Evolutionary conservation across 2,888 invertebrate species (phyloP).

Genomic region (Sabatieria punctata): DNA sequence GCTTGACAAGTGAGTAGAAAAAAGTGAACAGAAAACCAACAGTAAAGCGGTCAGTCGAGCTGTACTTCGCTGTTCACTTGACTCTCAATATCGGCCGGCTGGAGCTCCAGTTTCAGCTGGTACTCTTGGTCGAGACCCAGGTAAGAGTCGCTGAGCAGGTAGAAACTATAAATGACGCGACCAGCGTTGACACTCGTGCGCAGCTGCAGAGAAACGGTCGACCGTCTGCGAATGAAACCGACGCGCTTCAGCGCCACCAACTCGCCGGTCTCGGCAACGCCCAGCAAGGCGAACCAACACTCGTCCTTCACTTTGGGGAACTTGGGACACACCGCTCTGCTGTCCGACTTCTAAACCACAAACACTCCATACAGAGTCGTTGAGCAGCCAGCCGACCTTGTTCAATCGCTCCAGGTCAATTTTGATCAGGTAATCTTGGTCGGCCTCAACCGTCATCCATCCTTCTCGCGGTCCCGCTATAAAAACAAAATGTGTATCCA

Average conservation of each 20-base stretch:
- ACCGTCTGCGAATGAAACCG: conserved; percentile 16
- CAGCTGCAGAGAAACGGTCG: neutral
- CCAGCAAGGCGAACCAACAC: conserved; percentile 79
- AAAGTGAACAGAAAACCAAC: too few species aligned
- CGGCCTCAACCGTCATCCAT: conserved; percentile 49
- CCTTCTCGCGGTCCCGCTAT: conserved; percentile 11
- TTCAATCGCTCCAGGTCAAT: conserved; percentile 35
- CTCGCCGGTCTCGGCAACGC: conserved; percentile 51
- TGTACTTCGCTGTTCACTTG: conserved; percentile 8
- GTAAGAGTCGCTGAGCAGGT: conserved; percentile 76
- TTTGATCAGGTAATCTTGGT: conserved; percentile 54
- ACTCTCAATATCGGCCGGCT: conserved; percentile 1
- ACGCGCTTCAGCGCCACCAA: conserved; percentile 64
- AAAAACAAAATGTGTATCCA: neutral
- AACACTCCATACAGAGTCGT: conserved; percentile 1
- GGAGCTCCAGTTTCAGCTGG: conserved; percentile 37
- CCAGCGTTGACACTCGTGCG: conserved; percentile 48
- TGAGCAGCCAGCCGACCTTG: conserved; percentile 11
- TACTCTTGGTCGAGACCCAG: conserved; percentile 83
- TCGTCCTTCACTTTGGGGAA: conserved; percentile 87
- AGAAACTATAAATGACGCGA: conserved; percentile 56
- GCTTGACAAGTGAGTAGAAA: too few species aligned
- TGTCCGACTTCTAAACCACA: conserved; percentile 28
- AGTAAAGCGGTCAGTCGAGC: too few species aligned
- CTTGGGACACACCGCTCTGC: conserved; percentile 55